Evolutionary conservation across 2,113 vertebrate species (phyloP).

Genomic region (Engraulis encrasicolus): DNA sequence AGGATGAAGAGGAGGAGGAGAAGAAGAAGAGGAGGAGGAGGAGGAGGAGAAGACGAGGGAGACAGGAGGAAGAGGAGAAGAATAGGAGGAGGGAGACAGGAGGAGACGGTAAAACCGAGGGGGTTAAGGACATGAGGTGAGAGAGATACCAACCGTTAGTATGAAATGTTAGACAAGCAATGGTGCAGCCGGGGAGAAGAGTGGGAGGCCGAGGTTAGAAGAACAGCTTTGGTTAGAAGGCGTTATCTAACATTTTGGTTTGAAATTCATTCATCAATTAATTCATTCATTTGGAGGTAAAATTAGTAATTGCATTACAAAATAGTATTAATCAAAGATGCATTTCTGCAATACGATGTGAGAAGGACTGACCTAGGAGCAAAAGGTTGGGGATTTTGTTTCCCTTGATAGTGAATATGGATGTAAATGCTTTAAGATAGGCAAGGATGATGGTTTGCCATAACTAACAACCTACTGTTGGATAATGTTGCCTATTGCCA

Average conservation of each 20-base stretch:
- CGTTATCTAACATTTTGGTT: neutral
- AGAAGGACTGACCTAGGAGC: neutral
- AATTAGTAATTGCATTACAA: no score
- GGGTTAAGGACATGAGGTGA: constrained; percentile 61
- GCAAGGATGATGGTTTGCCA: neutral
- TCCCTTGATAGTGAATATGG: neutral
- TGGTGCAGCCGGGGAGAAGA: constrained; percentile 19
- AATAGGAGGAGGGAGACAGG: constrained; percentile 54
- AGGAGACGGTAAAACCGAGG: constrained; percentile 57
- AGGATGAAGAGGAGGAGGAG: no score
- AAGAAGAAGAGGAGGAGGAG: no score
- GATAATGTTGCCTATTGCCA: no score
- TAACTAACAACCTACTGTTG: neutral
- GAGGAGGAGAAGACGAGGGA: no score
- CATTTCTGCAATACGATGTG: no score
- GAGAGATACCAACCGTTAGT: constrained; percentile 75
- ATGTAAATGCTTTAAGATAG: neutral
- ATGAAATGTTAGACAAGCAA: constrained; percentile 54
- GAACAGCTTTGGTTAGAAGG: neutral
- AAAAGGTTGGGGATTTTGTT: neutral
- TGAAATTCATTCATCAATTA: neutral
- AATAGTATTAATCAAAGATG: neutral
- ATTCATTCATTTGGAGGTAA: neutral
- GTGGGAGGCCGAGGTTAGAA: neutral
- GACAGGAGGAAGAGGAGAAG: no score